Conservation (phyloP, 92 coral and sea anemone genomes). For the Bergia sp. region DNA sequence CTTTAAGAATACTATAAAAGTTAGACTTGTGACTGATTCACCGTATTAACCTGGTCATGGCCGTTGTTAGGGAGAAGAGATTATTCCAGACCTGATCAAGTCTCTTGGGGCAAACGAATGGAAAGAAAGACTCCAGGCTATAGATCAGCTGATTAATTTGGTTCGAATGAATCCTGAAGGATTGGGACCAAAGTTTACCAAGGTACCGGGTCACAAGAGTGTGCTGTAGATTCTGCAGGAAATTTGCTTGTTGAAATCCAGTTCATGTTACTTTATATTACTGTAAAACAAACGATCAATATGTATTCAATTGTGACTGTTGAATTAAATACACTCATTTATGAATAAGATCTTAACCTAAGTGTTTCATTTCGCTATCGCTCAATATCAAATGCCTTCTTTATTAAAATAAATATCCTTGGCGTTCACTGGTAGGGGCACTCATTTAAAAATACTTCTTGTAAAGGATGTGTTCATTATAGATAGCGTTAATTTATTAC, state of each 20-base stretch:
- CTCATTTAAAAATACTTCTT: too few relatives aligned
- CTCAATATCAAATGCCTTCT: too few relatives aligned
- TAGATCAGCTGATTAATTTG: slow-evolving; percentile 82
- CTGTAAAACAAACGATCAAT: too few relatives aligned
- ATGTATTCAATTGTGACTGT: too few relatives aligned
- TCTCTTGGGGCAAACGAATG: slow-evolving; percentile 86
- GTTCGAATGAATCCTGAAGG: slow-evolving; percentile 79
- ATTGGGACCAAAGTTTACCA: slow-evolving; percentile 82
- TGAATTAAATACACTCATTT: too few relatives aligned
- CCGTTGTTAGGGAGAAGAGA: slow-evolving; percentile 80
- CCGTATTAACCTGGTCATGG: not conserved
- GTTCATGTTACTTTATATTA: not conserved
- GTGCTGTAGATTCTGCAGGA: not conserved
- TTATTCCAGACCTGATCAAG: slow-evolving; percentile 66
- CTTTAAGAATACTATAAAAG: too few relatives aligned
- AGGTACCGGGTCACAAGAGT: slow-evolving; percentile 51
- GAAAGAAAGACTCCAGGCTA: slow-evolving; percentile 93
- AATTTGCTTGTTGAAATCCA: not conserved
- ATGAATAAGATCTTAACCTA: too few relatives aligned
- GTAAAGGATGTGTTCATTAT: not conserved
- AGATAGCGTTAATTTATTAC: not conserved
- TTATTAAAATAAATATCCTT: too few relatives aligned
- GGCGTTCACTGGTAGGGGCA: too few relatives aligned
- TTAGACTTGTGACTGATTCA: not conserved
- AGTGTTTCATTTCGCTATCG: too few relatives aligned